Conservation (phyloP, 2,888 invertebrate species). For the Nasonia oneida region DNA sequence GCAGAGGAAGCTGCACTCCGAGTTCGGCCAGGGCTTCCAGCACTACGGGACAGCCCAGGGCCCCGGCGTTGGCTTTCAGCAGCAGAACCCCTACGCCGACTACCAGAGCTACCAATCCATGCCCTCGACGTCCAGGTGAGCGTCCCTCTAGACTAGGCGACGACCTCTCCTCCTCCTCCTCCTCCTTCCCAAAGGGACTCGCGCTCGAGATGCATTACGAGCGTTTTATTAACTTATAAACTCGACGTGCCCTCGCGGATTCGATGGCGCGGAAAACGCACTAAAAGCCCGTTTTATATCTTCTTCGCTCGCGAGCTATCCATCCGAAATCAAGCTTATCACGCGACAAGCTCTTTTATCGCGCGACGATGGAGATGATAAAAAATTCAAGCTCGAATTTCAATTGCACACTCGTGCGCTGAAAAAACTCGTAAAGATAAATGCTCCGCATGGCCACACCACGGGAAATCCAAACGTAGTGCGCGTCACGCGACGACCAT, state of each 20-base stretch:
- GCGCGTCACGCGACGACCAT: too few relatives aligned
- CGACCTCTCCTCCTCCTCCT: neutral
- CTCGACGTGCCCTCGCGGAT: neutral
- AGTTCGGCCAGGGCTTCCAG: constrained; percentile 76
- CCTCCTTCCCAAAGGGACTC: neutral
- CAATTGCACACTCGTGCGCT: neutral
- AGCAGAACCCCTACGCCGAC: constrained; percentile 67
- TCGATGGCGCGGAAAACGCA: constrained; percentile 4
- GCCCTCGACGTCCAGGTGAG: constrained; percentile 73
- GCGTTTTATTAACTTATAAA: constrained; percentile 25
- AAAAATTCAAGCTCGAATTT: neutral
- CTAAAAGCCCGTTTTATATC: constrained; percentile 14
- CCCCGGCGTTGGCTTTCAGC: constrained; percentile 66
- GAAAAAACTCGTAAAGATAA: constrained; percentile 34
- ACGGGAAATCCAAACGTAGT: too few relatives aligned
- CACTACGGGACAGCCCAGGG: constrained; percentile 55
- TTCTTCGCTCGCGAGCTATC: neutral
- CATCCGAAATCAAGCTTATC: neutral
- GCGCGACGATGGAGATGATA: neutral
- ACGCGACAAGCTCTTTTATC: neutral
- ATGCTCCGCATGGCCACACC: constrained; percentile 1
- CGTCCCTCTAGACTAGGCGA: neutral
- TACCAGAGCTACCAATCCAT: constrained; percentile 69
- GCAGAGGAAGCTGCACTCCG: constrained; percentile 78
- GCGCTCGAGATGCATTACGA: neutral